Percentiles rank a stretch among this genome's conserved stretches.
phyloP scores from a whole-genome alignment of 2,113 vertebrate genomes.

The Tachuris rubrigastra region DNA sequence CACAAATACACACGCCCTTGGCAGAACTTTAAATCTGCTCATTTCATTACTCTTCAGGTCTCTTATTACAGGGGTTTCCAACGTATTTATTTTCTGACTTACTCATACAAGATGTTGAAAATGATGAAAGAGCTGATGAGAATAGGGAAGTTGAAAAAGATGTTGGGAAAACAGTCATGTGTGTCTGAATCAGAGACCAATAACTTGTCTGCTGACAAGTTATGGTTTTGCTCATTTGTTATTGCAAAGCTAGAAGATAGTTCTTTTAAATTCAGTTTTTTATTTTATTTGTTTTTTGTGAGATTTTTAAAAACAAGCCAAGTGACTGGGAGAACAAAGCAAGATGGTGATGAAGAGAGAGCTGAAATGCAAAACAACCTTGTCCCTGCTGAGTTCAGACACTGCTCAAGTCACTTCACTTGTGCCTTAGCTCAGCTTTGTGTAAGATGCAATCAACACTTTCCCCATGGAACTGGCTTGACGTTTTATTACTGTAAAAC shows the following conservation, averaged over 20 bases:
- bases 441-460: too few relatives aligned
- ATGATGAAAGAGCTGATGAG: not conserved
- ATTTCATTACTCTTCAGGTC: not conserved
- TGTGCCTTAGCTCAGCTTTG: not conserved
- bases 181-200: not conserved
- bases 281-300: not conserved
- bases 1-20: not conserved
- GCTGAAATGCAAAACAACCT: not conserved
- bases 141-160: not conserved
- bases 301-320: not conserved
- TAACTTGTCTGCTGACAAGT: not conserved
- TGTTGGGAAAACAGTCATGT: not conserved
- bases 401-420: rapidly evolving
- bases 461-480: not conserved
- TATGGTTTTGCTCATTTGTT: not conserved
- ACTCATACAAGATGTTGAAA: not conserved
- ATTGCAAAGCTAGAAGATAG: not conserved
- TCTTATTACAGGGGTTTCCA: not conserved
- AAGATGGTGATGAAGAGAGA: not conserved
- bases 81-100: not conserved
- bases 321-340: not conserved
- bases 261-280: not conserved
- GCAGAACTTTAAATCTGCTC: not conserved
- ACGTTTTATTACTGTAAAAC: not conserved
- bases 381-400: not conserved